Evolutionary conservation across 2,113 vertebrate genomes (phyloP).

Genomic region (Ornithorhynchus anatinus): DNA sequence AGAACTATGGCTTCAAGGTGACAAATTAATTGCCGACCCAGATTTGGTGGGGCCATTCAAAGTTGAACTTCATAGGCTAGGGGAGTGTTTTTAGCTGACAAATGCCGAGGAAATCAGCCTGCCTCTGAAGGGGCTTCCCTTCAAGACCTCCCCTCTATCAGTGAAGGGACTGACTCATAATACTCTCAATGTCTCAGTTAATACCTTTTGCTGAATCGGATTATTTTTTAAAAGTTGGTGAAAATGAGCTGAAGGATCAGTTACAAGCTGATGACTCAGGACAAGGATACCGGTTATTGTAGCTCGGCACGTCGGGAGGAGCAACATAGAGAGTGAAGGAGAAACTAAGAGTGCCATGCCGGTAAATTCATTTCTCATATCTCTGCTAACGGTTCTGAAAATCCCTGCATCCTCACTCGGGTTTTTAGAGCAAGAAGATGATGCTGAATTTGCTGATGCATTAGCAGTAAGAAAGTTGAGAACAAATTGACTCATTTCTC

Average conservation of each 20-base stretch:
- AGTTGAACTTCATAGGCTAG: conserved; percentile 41
- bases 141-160: conserved; percentile 25
- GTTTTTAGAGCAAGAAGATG: neutral
- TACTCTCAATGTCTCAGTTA: conserved; percentile 21
- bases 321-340: neutral
- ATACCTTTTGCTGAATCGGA: conserved; percentile 35
- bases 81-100: conserved; percentile 42
- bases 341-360: neutral
- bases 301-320: neutral
- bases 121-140: conserved; percentile 26
- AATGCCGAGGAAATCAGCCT: conserved; percentile 31
- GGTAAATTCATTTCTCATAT: neutral
- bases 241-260: conserved; percentile 40
- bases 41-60: conserved; percentile 34
- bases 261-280: conserved; percentile 37
- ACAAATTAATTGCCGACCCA: conserved; percentile 46
- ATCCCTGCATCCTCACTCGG: neutral
- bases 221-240: conserved; percentile 47
- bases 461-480: neutral
- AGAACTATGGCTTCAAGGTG: conserved; percentile 12
- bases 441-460: neutral
- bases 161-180: conserved; percentile 34
- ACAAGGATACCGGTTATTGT: neutral
- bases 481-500: neutral
- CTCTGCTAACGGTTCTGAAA: no score